Base-by-base conservation (phyloP, 2,113 vertebrate genomes). In the Microcebus jonahi region DNA sequence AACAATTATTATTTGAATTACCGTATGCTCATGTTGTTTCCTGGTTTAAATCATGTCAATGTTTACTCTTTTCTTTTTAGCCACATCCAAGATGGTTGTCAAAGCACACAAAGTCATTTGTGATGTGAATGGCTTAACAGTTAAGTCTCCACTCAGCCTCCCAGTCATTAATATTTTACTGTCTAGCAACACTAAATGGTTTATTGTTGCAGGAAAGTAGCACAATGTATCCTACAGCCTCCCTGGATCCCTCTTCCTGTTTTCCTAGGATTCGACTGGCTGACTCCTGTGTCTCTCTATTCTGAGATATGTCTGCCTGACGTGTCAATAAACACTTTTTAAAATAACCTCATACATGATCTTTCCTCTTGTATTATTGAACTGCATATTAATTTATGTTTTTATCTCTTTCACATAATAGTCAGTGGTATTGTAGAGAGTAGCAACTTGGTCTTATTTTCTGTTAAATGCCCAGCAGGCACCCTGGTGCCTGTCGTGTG, bases 401-500 rank as follows among this genome's bases (percentile, higher is more conserved):
- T 71, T 89, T 71, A 20, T 61, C 10, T 77, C n/a, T 90, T 17
- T 42, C 8, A 1, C 27, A 2, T 87, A 61, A 80, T 9, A 39
- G 31, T 3, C 17, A 36, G 23, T 86, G 25, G 9, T 6, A 36
- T 75, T 82, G 86, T 81, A 81, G 59, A 68, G 5, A 39, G 23
- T 2, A 42, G 15, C 3, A 34, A 59, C 10, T 67, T n/a, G 45
- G 13, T 31, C 21, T 68, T 53, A 85, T 34, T 77, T 83, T 76
- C 14, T 71, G 6, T 45, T 45, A 76, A 86, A 80, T 80, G 1
- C 6, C 13, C 25, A 76, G 3, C 6, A 45, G 21, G 14, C 55
- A 10, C 2, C 0, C 15, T 4, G 23, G 2, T 36, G 45, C 34
- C 6, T 90, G 3, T 79, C 53, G 59, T 23, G 11, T 45, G 9